Evolutionary conservation across 2,113 vertebrate species (phyloP), one percentile per base, ranked within the genome.

Genomic region (Atrichornis clamosus): DNA sequence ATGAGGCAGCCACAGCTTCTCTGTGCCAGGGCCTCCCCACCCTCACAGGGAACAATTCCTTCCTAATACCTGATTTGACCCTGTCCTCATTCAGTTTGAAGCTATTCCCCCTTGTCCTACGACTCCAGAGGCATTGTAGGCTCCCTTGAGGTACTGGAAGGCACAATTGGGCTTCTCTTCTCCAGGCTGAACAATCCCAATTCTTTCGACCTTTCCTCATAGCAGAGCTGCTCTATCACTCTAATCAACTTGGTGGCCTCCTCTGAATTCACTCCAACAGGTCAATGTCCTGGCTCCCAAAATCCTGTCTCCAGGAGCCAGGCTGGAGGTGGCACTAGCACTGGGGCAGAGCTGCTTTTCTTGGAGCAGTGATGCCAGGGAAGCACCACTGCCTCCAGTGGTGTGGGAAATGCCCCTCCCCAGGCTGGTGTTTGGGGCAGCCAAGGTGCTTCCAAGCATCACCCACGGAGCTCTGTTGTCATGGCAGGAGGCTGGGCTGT

Each of bases 1-100:
- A 73, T 74, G 50, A 58, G 44, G 42, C 67, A 80, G 65, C 75
- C 75, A 0, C 75, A 88, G 75, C 65, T 49, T 9, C n/a, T 70
- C 65, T 13, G 4, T 1, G 7, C 52, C 72, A 67, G 27, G 5
- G 2, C 55, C 73, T 69, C 1, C 12, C 55, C 47, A 39, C 15
- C 33, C 47, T 69, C 0, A 1, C 47, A 58, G 39, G 10, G 4
- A 68, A 30, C 1, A 63, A 63, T 53, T 69, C 4, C 15, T 16
- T 0, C 15, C 33, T 7, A 24, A 17, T 0, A 23, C 44, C 22
- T 22, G 4, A 47, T 12, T 41, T 1, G 55, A 0, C 3, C 11
- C n/a, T 14, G 4, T 12, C 1, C 7, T 22, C 7, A 24, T 4
- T 1, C 28, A 28, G 0, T 52, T 1, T 0, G 11, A 11, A 28